A percentile compares a stretch with the other conserved stretches of the same genome.
phyloP scores from a whole-genome alignment of 2,888 invertebrate genomes.

The Heliconius cydno region DNA sequence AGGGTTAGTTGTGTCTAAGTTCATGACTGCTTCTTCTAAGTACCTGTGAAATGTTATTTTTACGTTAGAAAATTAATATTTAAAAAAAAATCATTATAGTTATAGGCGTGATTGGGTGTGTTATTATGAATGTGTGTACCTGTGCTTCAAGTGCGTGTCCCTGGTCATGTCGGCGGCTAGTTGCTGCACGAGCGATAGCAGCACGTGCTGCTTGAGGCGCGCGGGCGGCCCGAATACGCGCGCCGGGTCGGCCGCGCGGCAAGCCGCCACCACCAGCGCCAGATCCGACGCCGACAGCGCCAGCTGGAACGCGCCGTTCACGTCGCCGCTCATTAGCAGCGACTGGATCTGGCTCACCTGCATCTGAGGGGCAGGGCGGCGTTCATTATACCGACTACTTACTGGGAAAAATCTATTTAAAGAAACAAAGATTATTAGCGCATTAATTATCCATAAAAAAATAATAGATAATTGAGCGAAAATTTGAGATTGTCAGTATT shows the following conservation, averaged over 20 bases:
- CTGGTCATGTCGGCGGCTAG: slow-evolving; percentile 93
- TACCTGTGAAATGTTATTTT: slow-evolving; percentile 85
- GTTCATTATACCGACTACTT: no score
- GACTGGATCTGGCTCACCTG: slow-evolving; percentile 88
- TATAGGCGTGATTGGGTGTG: neutral
- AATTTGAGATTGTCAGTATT: no score
- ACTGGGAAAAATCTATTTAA: no score
- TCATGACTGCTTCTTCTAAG: slow-evolving; percentile 93
- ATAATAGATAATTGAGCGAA: no score
- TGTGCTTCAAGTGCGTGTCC: slow-evolving; percentile 84
- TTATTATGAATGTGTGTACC: slow-evolving; percentile 50
- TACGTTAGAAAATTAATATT: neutral
- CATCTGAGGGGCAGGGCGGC: slow-evolving; percentile 63
- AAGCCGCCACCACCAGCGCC: slow-evolving; percentile 92
- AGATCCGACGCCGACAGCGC: slow-evolving; percentile 95
- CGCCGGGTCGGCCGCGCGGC: slow-evolving; percentile 92
- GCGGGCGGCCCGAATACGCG: slow-evolving; percentile 90
- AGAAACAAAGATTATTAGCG: no score
- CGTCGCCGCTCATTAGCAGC: slow-evolving; percentile 87
- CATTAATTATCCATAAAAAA: no score
- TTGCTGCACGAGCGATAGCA: slow-evolving; percentile 97
- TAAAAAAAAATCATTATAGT: neutral
- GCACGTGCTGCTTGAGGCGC: slow-evolving; percentile 91
- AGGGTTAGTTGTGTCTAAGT: slow-evolving; percentile 89
- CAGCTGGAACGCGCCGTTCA: slow-evolving; percentile 95